Percentiles rank a stretch among this genome's conserved stretches.
Evolutionary conservation across 2,888 invertebrate genomes (phyloP).

Genomic region (Dorcus hopei): DNA sequence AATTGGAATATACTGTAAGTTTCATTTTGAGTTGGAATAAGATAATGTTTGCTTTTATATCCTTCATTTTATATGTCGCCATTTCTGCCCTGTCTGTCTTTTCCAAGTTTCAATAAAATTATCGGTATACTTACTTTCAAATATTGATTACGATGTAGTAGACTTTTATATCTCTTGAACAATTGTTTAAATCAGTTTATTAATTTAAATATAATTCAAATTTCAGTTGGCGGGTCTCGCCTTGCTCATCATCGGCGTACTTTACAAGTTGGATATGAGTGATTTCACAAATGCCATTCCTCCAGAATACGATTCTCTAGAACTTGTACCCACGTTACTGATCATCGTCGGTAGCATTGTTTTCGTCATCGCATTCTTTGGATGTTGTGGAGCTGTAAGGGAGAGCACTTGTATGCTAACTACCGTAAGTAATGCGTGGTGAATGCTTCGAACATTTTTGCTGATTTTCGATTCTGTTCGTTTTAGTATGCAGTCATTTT

Average conservation of each 20-base stretch:
- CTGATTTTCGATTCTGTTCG: conserved; percentile 9
- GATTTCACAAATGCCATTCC: conserved; percentile 28
- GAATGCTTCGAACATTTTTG: not conserved
- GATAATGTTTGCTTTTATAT: too few species aligned
- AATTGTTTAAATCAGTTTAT: too few species aligned
- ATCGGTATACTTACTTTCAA: too few species aligned
- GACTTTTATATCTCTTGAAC: too few species aligned
- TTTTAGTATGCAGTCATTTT: conserved; percentile 71
- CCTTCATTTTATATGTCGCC: too few species aligned
- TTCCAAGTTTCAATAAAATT: too few species aligned
- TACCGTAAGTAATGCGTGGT: conserved; percentile 30
- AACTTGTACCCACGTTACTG: conserved; percentile 26
- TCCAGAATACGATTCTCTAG: conserved; percentile 4
- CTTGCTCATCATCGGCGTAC: conserved; percentile 63
- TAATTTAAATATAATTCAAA: not conserved
- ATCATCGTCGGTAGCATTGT: conserved; percentile 38
- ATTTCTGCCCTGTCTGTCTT: too few species aligned
- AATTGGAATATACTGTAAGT: too few species aligned
- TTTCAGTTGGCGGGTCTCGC: conserved; percentile 69
- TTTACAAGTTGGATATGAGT: conserved; percentile 61
- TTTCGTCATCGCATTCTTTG: conserved; percentile 39
- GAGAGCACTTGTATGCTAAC: conserved; percentile 41
- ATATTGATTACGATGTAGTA: too few species aligned
- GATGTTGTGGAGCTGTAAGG: conserved; percentile 40
- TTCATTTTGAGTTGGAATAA: too few species aligned